Base-by-base conservation (phyloP, 2,888 invertebrate species). In the Brenthis daphne region DNA sequence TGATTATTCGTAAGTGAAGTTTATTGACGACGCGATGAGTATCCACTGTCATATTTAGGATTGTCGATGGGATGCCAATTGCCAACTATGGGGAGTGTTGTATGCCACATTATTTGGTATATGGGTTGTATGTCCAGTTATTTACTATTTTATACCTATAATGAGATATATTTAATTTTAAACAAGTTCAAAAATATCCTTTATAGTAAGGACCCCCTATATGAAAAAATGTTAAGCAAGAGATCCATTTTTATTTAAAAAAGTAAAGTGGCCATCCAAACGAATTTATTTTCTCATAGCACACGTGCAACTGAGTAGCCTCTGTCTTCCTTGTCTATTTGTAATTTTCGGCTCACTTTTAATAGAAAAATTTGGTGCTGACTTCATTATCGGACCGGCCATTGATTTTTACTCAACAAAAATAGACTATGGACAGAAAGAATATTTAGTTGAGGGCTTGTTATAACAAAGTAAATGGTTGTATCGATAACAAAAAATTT, bases 41-140 rank as follows among this genome's bases (percentile, higher is more conserved):
- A 72, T 50, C 72, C 63, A 73, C 75, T 77, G 87, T 86, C 85
- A 86, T 87, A 85, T 84, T 79, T 76, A 73, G 11, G 11, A 43
- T 11, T 43, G 37, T 43, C 11, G 11, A 43, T 37, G 37, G 6
- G 37, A 37, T 43, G 37, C 37, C 37, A 43, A 43, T 43, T 43
- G 37, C 37, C 37, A 43, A 43, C 11, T 43, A 11, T 43, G 11
- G 37, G 37, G 37, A 11, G 3, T 43, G 37, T 8, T 43, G 37
- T 43, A 6, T 37, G 37, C 8, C 37, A 43, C 8, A 43, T 8
- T 43, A 8, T 43, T 8, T 8, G 11, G 37, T 43, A 43, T 11
- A 43, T 43, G 37, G 11, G 8, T 43, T 3, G 37, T 43, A 11
- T 29, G 29, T 29, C 11, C 8, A 1, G 37, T 43, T 11, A 43